A percentile compares a stretch with the other conserved stretches of the same genome.
Conservation (phyloP, 92 coral and sea anemone genomes). For the Actinernus sp. region DNA sequence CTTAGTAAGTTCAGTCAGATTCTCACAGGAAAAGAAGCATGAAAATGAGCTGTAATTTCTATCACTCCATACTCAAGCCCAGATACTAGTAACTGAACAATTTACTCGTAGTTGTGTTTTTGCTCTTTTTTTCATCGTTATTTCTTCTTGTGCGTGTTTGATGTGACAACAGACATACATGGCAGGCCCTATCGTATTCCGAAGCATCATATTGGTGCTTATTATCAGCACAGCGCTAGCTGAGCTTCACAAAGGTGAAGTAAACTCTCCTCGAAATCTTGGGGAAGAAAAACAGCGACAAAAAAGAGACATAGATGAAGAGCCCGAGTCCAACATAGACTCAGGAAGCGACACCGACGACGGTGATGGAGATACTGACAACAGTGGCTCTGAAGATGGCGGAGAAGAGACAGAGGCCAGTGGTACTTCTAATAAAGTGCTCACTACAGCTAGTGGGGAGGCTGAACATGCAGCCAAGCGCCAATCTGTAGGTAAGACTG, state of each 20-base stretch:
- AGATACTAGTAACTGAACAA: too few relatives aligned
- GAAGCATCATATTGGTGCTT: conserved; percentile 56
- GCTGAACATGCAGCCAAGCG: conserved; percentile 5
- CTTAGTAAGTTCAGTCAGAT: too few relatives aligned
- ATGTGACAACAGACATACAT: conserved; percentile 4
- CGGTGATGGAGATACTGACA: neutral
- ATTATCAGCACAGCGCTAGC: conserved; percentile 40
- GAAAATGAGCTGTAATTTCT: too few relatives aligned
- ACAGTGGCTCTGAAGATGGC: conserved; percentile 8
- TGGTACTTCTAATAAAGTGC: neutral
- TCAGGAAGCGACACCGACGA: too few relatives aligned
- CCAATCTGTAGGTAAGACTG: conserved; percentile 18
- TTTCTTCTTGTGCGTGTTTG: too few relatives aligned
- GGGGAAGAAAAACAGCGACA: conserved; percentile 18
- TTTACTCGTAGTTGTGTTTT: too few relatives aligned
- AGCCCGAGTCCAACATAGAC: conserved; percentile 4
- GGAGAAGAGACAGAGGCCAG: neutral
- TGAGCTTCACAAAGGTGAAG: conserved; percentile 14
- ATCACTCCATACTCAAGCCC: too few relatives aligned
- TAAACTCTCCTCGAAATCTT: conserved; percentile 4
- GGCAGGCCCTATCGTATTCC: conserved; percentile 19
- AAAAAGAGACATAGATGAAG: conserved; percentile 48
- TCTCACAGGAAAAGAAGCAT: too few relatives aligned
- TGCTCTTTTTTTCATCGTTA: too few relatives aligned
- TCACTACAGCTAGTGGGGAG: neutral